These are phyloP conservation scores for Lingula anatina DNA, from an alignment of 2,888 invertebrate genomes.

Conservation along the genomic window DNA sequence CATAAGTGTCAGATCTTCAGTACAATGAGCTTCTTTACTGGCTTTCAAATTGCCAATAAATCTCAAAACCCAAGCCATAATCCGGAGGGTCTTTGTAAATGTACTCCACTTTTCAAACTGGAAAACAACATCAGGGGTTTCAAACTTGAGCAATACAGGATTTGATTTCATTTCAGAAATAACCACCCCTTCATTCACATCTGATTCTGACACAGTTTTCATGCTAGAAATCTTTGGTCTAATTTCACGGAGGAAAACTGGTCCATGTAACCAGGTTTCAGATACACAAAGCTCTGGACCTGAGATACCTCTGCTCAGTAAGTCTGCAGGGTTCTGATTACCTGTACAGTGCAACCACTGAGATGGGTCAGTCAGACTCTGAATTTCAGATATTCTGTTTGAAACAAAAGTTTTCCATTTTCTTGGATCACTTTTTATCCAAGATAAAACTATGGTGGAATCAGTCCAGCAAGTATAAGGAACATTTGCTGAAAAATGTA, in stretches of 20 bases:
- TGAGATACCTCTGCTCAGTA: constrained; percentile 21
- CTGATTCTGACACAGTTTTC: no score
- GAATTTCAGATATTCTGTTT: constrained; percentile 22
- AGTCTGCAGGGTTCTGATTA: constrained; percentile 29
- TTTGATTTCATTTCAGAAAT: no score
- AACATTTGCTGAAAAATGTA: constrained; percentile 12
- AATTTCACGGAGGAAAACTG: no score
- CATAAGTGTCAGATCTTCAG: background rate
- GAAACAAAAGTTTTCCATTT: constrained; percentile 19
- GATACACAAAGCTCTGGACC: no score
- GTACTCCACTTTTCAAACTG: no score
- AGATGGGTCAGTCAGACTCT: constrained; percentile 3
- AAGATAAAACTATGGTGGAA: constrained; percentile 15
- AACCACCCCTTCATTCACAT: no score
- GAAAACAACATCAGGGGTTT: background rate
- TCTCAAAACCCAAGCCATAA: background rate
- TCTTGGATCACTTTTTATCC: constrained; percentile 11
- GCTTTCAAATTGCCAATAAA: background rate
- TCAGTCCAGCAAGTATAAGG: constrained; percentile 14
- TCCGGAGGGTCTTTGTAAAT: no score
- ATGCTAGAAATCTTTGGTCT: background rate
- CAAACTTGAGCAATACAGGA: background rate
- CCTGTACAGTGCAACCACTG: constrained; percentile 22
- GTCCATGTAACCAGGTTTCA: no score
- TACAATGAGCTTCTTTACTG: background rate